Percentiles rank a stretch among this genome's conserved stretches.
phyloP scores from a whole-genome alignment of 2,888 invertebrate genomes.

The Brachylomia viminalis region DNA sequence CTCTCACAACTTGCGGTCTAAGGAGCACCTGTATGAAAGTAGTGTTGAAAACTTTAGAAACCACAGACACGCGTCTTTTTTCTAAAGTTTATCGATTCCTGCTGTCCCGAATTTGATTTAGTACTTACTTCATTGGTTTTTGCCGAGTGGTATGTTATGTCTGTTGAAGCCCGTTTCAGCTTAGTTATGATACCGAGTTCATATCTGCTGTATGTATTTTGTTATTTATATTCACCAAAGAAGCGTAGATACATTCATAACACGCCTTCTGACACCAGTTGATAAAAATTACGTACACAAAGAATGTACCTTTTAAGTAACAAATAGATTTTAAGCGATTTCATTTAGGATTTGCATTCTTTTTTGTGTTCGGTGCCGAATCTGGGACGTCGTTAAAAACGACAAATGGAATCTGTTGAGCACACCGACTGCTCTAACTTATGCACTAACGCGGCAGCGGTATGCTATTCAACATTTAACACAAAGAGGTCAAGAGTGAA shows the following conservation, averaged over 20 bases:
- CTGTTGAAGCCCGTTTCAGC: background rate
- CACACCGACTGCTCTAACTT: slow-evolving; percentile 29
- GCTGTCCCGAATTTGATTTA: background rate
- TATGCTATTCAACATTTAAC: slow-evolving; percentile 22
- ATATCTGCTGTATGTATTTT: background rate
- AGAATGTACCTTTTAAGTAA: background rate
- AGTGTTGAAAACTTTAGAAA: slow-evolving; percentile 34
- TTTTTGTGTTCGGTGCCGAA: slow-evolving; percentile 10
- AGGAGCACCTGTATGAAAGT: slow-evolving; percentile 54
- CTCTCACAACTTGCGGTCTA: slow-evolving; percentile 42
- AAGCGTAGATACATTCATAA: background rate
- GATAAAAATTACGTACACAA: background rate
- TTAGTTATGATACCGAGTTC: background rate
- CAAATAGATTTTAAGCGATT: background rate
- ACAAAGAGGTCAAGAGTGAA: slow-evolving; percentile 24
- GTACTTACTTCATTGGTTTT: background rate
- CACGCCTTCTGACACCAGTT: no score
- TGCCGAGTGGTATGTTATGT: background rate
- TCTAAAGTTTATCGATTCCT: background rate
- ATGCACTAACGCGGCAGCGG: background rate
- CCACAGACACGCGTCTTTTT: background rate
- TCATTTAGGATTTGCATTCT: background rate
- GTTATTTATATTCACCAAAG: background rate
- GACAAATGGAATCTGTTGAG: slow-evolving; percentile 47
- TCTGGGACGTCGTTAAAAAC: slow-evolving; percentile 35